These are phyloP conservation scores for Corvus hawaiiensis DNA, from an alignment of 2,113 vertebrate species.

Conservation along the genomic window DNA sequence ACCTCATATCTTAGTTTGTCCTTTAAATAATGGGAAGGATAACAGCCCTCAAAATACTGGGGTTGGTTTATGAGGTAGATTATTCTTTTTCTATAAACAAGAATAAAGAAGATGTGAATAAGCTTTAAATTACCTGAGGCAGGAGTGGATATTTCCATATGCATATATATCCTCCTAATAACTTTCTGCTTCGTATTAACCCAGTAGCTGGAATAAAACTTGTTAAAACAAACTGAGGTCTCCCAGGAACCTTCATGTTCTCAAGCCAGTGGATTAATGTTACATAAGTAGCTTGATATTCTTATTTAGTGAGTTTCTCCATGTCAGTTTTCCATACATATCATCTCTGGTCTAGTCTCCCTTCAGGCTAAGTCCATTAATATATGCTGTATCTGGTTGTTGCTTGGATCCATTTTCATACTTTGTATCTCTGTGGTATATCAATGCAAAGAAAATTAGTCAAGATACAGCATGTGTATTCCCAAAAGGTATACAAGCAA, in stretches of 20 bases:
- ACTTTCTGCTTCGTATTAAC: neutral
- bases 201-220: neutral
- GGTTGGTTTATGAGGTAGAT: neutral
- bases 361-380: neutral
- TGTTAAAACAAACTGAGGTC: neutral
- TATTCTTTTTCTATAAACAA: neutral
- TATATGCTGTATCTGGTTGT: neutral
- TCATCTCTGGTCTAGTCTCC: neutral
- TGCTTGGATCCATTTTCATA: slow-evolving; percentile 38
- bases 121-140: neutral
- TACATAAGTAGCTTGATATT: slow-evolving; percentile 23
- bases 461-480: slow-evolving; percentile 30
- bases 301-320: neutral
- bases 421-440: slow-evolving; percentile 50
- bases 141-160: neutral
- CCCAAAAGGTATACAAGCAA: slow-evolving; percentile 35
- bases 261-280: neutral
- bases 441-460: slow-evolving; percentile 25
- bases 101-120: neutral
- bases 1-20: neutral
- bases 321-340: neutral
- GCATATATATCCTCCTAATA: neutral
- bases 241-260: neutral
- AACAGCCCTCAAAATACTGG: neutral
- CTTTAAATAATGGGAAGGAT: neutral